These are phyloP conservation scores for Aegypius monachus DNA, from an alignment of 2,113 vertebrate species.

Conservation along the genomic window DNA sequence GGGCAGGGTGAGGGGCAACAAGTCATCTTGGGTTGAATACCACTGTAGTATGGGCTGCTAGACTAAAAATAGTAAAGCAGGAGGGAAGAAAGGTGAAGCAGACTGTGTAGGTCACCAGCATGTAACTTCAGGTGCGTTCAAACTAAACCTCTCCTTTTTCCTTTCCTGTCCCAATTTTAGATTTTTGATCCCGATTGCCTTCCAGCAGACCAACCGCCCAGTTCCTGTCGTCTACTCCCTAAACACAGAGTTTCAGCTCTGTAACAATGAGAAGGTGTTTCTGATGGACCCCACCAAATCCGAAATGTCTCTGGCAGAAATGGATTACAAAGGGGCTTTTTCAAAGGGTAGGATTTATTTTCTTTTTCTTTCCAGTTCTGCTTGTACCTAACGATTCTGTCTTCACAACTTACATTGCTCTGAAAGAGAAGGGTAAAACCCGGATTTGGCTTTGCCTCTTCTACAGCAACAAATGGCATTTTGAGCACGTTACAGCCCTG, in stretches of 20 bases:
- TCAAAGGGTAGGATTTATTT: constrained; percentile 84
- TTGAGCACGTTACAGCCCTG: neutral
- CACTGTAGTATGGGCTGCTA: accelerated
- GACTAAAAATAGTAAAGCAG: neutral
- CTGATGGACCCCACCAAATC: constrained; percentile 87
- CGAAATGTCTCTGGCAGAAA: constrained; percentile 91
- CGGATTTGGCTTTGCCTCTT: neutral
- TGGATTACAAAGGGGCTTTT: constrained; percentile 99
- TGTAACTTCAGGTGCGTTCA: accelerated
- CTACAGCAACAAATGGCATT: neutral
- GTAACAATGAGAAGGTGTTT: constrained; percentile 97
- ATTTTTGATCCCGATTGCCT: constrained; percentile 94
- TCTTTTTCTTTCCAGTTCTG: neutral
- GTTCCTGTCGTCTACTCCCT: constrained; percentile 95
- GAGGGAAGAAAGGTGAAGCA: neutral
- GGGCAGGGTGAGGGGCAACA: neutral
- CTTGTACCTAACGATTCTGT: neutral
- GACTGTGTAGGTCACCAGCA: neutral
- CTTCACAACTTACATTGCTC: neutral
- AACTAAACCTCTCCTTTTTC: neutral
- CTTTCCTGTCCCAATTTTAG: constrained; percentile 53
- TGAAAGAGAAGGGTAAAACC: neutral
- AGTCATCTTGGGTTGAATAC: too few relatives aligned
- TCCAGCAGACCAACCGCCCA: constrained; percentile 97
- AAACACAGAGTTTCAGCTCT: constrained; percentile 97